A percentile compares a stretch with the other conserved stretches of the same genome.
phyloP scores from a whole-genome alignment of 2,888 invertebrate genomes.

The Bruchidius siliquastri region DNA sequence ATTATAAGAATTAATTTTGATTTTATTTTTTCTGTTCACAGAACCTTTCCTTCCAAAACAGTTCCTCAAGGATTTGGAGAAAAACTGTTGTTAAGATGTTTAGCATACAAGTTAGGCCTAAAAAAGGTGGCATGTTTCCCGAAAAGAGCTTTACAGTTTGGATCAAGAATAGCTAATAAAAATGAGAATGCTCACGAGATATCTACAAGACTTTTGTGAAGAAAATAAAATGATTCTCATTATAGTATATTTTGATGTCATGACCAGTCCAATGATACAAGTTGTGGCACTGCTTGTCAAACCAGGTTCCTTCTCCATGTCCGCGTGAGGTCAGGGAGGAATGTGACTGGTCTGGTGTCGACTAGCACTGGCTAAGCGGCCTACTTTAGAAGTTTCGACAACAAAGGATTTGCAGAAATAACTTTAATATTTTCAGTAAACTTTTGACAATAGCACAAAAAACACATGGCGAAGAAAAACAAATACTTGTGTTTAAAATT shows the following conservation, averaged over 20 bases:
- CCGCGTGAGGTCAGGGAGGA: no score
- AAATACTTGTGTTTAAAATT: no score
- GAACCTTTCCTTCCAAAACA: slow-evolving; percentile 43
- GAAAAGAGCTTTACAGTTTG: slow-evolving; percentile 96
- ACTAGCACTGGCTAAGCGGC: no score
- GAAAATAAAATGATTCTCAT: not conserved
- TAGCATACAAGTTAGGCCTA: slow-evolving; percentile 66
- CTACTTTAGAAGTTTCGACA: no score
- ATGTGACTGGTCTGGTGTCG: no score
- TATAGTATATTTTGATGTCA: not conserved
- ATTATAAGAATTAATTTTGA: not conserved
- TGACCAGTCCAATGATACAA: no score
- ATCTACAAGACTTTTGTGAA: slow-evolving; percentile 47
- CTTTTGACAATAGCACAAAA: no score
- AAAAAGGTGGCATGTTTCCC: slow-evolving; percentile 62
- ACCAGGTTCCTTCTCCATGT: no score
- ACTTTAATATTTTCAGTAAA: no score
- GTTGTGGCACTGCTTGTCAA: no score
- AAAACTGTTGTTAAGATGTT: slow-evolving; percentile 77
- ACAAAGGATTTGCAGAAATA: no score
- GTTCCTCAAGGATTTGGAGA: slow-evolving; percentile 83
- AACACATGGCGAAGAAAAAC: no score
- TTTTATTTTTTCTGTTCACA: slow-evolving; percentile 12
- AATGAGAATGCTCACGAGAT: slow-evolving; percentile 82
- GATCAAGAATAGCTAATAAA: slow-evolving; percentile 87